A percentile compares a stretch with the other conserved stretches of the same genome.
These are phyloP conservation scores for Agelas oroides DNA, from an alignment of 37 sponge, comb jelly and placozoan genomes.

Conservation along the genomic window DNA sequence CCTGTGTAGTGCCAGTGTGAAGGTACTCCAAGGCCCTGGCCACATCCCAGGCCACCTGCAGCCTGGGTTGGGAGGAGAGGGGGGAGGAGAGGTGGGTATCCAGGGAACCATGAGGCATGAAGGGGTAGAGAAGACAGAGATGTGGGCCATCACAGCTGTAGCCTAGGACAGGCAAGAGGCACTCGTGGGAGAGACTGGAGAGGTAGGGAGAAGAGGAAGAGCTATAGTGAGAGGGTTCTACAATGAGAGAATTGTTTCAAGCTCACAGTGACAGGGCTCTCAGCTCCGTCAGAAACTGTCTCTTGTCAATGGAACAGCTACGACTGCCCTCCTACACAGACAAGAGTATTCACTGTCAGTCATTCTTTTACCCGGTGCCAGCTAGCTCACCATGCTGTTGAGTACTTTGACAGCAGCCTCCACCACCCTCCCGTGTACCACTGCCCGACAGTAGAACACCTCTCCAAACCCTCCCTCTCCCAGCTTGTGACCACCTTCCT, in stretches of 20 bases:
- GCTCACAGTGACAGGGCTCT: constrained; percentile 52
- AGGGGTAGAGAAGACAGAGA: constrained; percentile 66
- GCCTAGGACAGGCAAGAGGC: constrained; percentile 54
- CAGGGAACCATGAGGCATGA: constrained; percentile 45
- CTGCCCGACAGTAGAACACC: constrained; percentile 60
- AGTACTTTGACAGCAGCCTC: constrained; percentile 87
- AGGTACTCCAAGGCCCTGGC: constrained; percentile 57
- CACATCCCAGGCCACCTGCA: constrained; percentile 40
- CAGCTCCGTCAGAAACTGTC: constrained; percentile 48
- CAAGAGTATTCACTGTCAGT: too few species aligned
- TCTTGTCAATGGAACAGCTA: background rate
- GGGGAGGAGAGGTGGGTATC: constrained; percentile 21
- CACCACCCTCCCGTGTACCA: background rate
- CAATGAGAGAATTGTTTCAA: too few species aligned
- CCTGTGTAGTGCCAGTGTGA: constrained; percentile 30
- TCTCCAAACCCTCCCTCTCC: constrained; percentile 96
- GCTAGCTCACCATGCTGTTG: constrained; percentile 25
- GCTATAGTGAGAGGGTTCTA: too few species aligned
- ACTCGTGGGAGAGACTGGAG: constrained; percentile 43
- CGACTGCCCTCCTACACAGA: constrained; percentile 1
- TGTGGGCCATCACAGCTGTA: constrained; percentile 55
- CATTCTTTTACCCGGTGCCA: too few species aligned
- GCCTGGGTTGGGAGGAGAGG: constrained; percentile 28
- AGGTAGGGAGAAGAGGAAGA: background rate
- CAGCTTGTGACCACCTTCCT: constrained; percentile 74